Conservation (phyloP, 1,140 invertebrate genomes). For the Drosophila kanapiae region DNA sequence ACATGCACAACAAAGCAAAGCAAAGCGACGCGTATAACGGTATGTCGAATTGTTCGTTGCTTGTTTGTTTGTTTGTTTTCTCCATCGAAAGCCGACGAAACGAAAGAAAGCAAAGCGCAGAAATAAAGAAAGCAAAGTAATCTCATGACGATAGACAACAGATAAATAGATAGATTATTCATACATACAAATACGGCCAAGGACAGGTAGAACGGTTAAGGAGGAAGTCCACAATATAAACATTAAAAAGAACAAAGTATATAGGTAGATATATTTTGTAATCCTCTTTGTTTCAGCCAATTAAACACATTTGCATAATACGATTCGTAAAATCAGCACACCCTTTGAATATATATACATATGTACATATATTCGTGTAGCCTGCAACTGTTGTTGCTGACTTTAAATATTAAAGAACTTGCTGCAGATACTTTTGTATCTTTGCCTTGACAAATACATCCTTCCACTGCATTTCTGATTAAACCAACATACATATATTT, state of each 20-base stretch:
- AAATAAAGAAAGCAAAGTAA: constrained; percentile 35
- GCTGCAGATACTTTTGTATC: constrained; percentile 3
- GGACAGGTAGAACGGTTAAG: constrained; percentile 47
- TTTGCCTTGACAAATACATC: background rate
- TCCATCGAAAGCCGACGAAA: constrained; percentile 25
- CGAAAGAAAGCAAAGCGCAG: constrained; percentile 29
- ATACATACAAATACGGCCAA: constrained; percentile 10
- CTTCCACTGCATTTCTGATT: background rate
- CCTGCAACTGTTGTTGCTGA: background rate
- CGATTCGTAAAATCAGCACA: background rate
- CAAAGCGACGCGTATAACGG: constrained; percentile 45
- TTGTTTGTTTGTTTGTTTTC: constrained; percentile 45
- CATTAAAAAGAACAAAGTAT: background rate
- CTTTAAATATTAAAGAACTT: background rate
- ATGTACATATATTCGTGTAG: background rate
- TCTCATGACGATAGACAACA: constrained; percentile 16
- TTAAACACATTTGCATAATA: constrained; percentile 20
- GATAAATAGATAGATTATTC: constrained; percentile 28
- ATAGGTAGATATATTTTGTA: background rate
- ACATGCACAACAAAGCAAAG: constrained; percentile 23
- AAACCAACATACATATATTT: background rate
- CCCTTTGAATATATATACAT: background rate
- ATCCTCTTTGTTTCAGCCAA: constrained; percentile 13
- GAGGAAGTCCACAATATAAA: constrained; percentile 29
- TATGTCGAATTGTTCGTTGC: constrained; percentile 40